Base-by-base conservation (phyloP, 2,888 invertebrate genomes). In the Hipparchia sbordonii region DNA sequence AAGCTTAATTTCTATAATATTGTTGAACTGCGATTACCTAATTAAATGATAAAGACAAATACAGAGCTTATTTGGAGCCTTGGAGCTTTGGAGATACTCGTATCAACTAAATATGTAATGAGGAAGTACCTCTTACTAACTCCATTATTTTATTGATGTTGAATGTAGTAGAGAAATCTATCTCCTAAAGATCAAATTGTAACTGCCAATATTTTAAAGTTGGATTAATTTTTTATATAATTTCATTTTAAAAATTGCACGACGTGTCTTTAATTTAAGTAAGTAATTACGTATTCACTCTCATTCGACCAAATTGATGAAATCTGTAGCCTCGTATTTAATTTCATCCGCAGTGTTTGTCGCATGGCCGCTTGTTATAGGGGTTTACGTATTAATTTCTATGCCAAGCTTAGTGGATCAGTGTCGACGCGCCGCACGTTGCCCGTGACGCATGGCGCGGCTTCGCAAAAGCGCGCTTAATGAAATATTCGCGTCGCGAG, bases 381-480 rank as follows among this genome's bases (percentile, higher is more conserved):
- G 79, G 82, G 81, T 85, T 84, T 82, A 84, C 83, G 86, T 89
- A 90, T 91, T 91, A 90, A 91, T 92, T 89, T 88, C 85, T 89
- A 82, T 85, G 84, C 85, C 90, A 89, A 92, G 90, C 90, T 87
- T 84, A 86, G 88, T 87, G 91, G 91, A 90, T 91, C 88, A 89
- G 82, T 85, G 91, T 87, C 89, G 88, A 83, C 91, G 85, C 81
- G 84, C 84, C 84, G 82, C 82, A 83, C 85, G 83, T 85, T 86
- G 87, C 85, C 89, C 89, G 89, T 92, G 92, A 92, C 91, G 86
- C 92, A 92, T 91, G 86, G 89, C 86, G 81, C 79, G 85, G 88
- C 86, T 84, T 84, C 84, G 83, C 86, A 82, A 84, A 73, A 86
- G 87, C 87, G 86, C 87, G 85, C 85, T 87, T 91, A 92, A 91